Percentiles rank a stretch among this genome's conserved stretches.
Evolutionary conservation across 1,140 invertebrate genomes (phyloP).

Genomic region (Drosophila ohnishii): DNA sequence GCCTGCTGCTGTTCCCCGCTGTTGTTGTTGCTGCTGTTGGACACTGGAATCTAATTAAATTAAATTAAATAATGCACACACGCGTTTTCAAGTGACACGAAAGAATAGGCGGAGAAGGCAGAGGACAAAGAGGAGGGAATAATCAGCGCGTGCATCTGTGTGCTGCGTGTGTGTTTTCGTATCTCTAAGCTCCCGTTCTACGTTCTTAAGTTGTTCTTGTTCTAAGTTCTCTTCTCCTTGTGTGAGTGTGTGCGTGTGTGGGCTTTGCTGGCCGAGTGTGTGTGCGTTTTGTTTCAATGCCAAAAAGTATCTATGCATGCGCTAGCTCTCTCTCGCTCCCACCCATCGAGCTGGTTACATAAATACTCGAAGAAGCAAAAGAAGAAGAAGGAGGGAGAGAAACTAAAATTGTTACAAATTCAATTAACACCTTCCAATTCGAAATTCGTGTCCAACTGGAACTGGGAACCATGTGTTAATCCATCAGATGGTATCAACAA

Average conservation of each 20-base stretch:
- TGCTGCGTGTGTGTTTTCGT: slow-evolving; percentile 29
- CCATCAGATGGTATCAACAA: slow-evolving; percentile 32
- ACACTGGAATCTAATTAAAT: slow-evolving; percentile 55
- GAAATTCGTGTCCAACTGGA: slow-evolving; percentile 38
- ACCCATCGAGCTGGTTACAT: slow-evolving; percentile 70
- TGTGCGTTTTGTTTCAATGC: slow-evolving; percentile 81
- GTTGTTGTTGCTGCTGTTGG: slow-evolving; percentile 30
- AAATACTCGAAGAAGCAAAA: slow-evolving; percentile 59
- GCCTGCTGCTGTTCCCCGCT: slow-evolving; percentile 21
- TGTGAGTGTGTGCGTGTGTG: slow-evolving; percentile 33
- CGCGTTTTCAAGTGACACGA: slow-evolving; percentile 22
- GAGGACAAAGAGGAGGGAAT: slow-evolving; percentile 20
- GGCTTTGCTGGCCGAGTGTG: slow-evolving; percentile 51
- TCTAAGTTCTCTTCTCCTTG: slow-evolving; percentile 53
- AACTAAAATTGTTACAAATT: slow-evolving; percentile 64
- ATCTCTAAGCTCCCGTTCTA: slow-evolving; percentile 49
- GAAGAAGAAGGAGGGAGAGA: slow-evolving; percentile 6
- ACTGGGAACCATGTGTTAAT: slow-evolving; percentile 18
- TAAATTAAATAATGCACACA: slow-evolving; percentile 56
- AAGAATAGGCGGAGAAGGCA: slow-evolving; percentile 2
- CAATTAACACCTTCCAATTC: slow-evolving; percentile 65
- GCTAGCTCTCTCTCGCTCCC: slow-evolving; percentile 41
- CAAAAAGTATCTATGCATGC: slow-evolving; percentile 78
- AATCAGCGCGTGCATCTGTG: slow-evolving; percentile 20
- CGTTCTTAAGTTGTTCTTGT: slow-evolving; percentile 57